Evolutionary conservation across 2,888 invertebrate species (phyloP).

Genomic region (Tridacna gigas): DNA sequence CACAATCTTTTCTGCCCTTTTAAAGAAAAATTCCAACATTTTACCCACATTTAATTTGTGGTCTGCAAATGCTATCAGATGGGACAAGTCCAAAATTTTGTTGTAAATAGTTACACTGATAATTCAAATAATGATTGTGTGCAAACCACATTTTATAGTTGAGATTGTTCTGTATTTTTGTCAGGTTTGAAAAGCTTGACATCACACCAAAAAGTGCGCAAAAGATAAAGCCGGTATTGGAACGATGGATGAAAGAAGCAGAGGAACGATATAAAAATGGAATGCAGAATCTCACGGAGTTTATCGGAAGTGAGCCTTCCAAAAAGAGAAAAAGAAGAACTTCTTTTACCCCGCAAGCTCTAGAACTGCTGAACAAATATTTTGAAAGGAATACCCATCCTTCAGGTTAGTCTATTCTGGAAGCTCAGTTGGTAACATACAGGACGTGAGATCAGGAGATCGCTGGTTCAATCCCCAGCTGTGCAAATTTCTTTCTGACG

Average conservation of each 20-base stretch:
- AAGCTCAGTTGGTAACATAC: too few species aligned
- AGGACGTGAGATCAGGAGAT: too few species aligned
- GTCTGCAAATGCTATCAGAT: too few species aligned
- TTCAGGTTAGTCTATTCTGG: constrained; percentile 94
- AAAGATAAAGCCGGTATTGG: constrained; percentile 99
- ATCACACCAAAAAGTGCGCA: constrained; percentile 99
- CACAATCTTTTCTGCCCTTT: too few species aligned
- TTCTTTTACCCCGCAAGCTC: constrained; percentile 98
- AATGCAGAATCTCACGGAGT: constrained; percentile 96
- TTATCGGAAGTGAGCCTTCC: constrained; percentile 96
- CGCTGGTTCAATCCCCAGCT: too few species aligned
- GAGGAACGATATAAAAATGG: constrained; percentile 93
- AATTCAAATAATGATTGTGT: too few species aligned
- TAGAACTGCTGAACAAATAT: constrained; percentile 97
- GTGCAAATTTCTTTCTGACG: too few species aligned
- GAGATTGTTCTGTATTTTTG: not conserved
- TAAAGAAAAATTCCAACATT: too few species aligned
- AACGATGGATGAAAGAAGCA: constrained; percentile 99
- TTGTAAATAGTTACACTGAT: too few species aligned
- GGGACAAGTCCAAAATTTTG: too few species aligned
- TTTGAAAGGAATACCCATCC: constrained; percentile 99
- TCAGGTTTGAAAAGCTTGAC: constrained; percentile 97
- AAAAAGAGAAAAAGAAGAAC: constrained; percentile 98
- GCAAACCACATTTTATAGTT: not conserved
- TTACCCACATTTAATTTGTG: too few species aligned